Evolutionary conservation across 2,888 invertebrate species (phyloP).

Genomic region (Drepanosiphum platanoidis): DNA sequence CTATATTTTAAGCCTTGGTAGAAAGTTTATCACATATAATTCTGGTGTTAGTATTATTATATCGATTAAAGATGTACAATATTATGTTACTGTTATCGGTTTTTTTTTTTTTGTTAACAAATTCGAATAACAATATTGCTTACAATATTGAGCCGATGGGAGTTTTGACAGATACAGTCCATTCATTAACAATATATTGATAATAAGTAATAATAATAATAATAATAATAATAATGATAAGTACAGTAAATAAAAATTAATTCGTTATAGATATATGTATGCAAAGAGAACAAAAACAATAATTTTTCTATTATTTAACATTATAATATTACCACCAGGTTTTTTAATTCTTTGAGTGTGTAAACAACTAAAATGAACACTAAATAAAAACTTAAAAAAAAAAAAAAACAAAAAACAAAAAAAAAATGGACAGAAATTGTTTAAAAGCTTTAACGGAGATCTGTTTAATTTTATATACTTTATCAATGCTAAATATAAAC

Average conservation of each 20-base stretch:
- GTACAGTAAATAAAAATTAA: not conserved
- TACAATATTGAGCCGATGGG: slow-evolving; percentile 16
- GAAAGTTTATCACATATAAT: slow-evolving; percentile 53
- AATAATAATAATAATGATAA: not conserved
- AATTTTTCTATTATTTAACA: not conserved
- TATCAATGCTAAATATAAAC: not conserved
- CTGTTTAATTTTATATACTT: slow-evolving; percentile 12
- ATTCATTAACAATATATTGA: not conserved
- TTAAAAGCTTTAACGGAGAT: slow-evolving; percentile 22
- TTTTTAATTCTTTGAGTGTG: too few species aligned
- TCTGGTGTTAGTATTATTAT: slow-evolving; percentile 44
- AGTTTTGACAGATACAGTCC: not conserved
- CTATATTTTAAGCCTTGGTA: slow-evolving; percentile 42
- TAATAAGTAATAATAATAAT: not conserved
- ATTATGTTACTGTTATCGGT: not conserved
- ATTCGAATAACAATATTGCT: slow-evolving; percentile 9
- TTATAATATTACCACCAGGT: too few species aligned
- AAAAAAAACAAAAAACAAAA: not conserved
- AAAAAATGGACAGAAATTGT: not conserved
- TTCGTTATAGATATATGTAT: not conserved
- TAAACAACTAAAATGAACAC: not conserved
- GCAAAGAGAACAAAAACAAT: not conserved
- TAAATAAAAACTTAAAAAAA: not conserved
- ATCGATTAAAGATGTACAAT: not conserved
- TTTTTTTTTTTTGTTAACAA: not conserved